phyloP scores from a whole-genome alignment of 2,113 vertebrate species.

The Nicator chloris region DNA sequence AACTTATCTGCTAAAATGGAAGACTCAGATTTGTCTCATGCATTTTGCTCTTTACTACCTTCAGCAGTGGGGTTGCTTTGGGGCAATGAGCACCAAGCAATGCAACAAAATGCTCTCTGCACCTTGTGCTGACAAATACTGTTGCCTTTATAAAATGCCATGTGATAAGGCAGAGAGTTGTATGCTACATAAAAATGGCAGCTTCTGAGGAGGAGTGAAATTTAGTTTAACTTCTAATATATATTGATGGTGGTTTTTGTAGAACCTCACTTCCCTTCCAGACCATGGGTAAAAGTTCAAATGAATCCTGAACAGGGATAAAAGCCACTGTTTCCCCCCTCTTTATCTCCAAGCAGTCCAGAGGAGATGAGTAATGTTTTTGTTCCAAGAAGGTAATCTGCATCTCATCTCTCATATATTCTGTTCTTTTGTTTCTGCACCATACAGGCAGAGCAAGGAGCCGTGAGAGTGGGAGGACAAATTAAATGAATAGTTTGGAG shows the following conservation, averaged over 20 bases:
- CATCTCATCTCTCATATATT: constrained; percentile 19
- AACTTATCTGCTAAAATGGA: neutral
- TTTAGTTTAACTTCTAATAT: neutral
- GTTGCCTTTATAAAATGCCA: neutral
- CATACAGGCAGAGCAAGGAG: constrained; percentile 8
- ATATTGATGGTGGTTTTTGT: neutral
- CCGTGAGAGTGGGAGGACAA: constrained; percentile 55
- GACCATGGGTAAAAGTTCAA: neutral
- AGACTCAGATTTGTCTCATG: neutral
- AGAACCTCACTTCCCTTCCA: neutral
- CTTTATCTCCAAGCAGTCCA: neutral
- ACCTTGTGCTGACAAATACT: neutral
- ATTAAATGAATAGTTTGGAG: constrained; percentile 49
- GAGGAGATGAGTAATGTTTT: constrained; percentile 28
- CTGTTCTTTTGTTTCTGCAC: constrained; percentile 43
- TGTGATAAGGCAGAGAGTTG: neutral
- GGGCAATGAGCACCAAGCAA: neutral
- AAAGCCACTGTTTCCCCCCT: neutral
- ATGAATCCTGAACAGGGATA: neutral
- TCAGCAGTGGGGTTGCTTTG: neutral
- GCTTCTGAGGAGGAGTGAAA: neutral
- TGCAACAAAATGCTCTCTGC: neutral
- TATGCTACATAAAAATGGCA: neutral
- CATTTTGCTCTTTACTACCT: neutral
- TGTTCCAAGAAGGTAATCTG: neutral